Evolutionary conservation across 2,113 vertebrate genomes (phyloP).

Genomic region (Callaeas wilsoni): DNA sequence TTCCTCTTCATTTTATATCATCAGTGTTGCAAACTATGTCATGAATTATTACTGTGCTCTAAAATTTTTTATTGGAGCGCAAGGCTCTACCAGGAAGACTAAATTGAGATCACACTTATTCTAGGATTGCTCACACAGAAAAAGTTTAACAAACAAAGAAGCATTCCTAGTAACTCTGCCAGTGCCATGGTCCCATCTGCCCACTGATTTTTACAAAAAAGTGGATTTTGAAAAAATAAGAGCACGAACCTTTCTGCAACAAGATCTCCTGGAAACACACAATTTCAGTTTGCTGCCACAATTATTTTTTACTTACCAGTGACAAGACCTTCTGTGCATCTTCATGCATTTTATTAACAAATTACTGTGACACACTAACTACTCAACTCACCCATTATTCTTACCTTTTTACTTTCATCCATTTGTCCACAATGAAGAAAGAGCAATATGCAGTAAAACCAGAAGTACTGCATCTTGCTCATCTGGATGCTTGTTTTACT

Average conservation of each 20-base stretch:
- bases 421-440: not conserved
- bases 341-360: not conserved
- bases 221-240: not conserved
- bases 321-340: not conserved
- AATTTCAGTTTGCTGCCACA: not conserved
- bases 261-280: not conserved
- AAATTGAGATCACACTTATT: not conserved
- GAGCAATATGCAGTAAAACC: not conserved
- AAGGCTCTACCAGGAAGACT: not conserved
- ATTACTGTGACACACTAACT: not conserved
- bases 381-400: not conserved
- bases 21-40: not conserved
- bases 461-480: not conserved
- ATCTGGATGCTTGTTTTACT: not conserved
- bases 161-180: not conserved
- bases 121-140: not conserved
- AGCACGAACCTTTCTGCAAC: not conserved
- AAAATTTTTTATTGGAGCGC: not conserved
- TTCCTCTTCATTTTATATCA: not conserved
- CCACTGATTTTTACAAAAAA: not conserved
- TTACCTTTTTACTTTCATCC: not conserved
- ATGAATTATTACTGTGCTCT: not conserved
- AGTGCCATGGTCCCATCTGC: not conserved
- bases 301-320: not conserved
- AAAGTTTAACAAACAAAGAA: not conserved